Evolutionary conservation across 2,113 vertebrate genomes (phyloP).

Genomic region (Bucco capensis): DNA sequence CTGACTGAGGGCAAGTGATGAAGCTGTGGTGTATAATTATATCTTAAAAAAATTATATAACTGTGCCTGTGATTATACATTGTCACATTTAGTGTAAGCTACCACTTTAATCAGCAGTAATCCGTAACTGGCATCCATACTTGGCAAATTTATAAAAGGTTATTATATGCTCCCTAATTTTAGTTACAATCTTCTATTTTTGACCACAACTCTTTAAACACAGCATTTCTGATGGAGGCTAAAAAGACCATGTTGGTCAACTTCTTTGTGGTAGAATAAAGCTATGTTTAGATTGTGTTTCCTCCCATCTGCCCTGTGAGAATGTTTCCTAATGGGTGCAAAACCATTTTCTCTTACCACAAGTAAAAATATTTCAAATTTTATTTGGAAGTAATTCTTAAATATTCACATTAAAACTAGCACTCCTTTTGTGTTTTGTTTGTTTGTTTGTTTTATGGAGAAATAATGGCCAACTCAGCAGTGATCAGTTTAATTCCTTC

Average conservation of each 20-base stretch:
- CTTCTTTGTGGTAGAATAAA: background rate
- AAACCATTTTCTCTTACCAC: background rate
- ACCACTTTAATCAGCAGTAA: background rate
- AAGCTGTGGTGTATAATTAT: background rate
- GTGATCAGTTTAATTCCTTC: background rate
- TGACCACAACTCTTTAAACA: background rate
- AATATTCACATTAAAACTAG: background rate
- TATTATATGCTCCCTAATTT: background rate
- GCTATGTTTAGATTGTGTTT: background rate
- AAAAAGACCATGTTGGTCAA: background rate
- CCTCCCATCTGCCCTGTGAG: background rate
- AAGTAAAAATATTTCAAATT: background rate
- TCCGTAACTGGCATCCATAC: background rate
- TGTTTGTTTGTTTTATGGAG: background rate
- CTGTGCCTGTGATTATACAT: background rate
- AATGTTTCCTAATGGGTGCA: background rate
- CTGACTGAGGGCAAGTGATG: background rate
- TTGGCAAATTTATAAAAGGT: background rate
- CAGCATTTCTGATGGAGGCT: background rate
- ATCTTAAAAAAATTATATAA: background rate
- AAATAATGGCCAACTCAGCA: background rate
- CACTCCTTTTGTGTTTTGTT: background rate
- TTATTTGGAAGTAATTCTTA: background rate
- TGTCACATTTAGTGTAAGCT: background rate
- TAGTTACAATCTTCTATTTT: background rate